These are phyloP conservation scores for Calameuta filiformis DNA, from an alignment of 2,888 invertebrate species.

Conservation along the genomic window DNA sequence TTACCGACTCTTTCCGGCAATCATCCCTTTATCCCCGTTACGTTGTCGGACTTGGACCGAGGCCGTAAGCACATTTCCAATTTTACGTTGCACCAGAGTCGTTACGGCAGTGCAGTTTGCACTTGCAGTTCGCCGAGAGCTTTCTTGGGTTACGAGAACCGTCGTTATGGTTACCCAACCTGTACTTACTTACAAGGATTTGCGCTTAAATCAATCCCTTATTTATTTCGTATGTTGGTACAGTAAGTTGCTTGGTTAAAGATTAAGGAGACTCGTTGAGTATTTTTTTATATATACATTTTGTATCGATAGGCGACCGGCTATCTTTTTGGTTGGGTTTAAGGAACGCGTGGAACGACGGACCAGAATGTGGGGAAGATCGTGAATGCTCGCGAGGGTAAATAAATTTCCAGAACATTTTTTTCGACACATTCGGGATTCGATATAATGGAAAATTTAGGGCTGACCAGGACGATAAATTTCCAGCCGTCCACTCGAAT, in stretches of 20 bases:
- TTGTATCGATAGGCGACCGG: background rate
- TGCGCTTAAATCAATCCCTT: background rate
- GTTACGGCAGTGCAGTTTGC: slow-evolving; percentile 7
- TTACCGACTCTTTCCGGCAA: background rate
- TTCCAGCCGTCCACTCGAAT: slow-evolving; percentile 65
- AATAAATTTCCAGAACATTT: slow-evolving; percentile 51
- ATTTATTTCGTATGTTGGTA: background rate
- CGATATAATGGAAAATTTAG: slow-evolving; percentile 65
- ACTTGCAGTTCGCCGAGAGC: background rate
- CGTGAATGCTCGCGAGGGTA: background rate
- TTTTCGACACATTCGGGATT: slow-evolving; percentile 48
- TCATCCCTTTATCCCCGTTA: background rate
- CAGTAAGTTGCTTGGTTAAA: background rate
- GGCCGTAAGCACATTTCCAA: background rate
- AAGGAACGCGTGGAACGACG: background rate
- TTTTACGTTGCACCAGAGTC: slow-evolving; percentile 2
- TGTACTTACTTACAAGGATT: background rate
- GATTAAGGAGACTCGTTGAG: background rate
- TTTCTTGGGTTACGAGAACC: background rate
- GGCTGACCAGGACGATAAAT: slow-evolving; percentile 61
- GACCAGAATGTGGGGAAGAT: background rate
- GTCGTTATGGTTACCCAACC: background rate
- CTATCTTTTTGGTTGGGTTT: background rate
- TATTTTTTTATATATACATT: background rate
- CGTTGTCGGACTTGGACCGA: background rate